Conservation (phyloP, 2,888 invertebrate genomes). For the Dolomedes plantarius region DNA sequence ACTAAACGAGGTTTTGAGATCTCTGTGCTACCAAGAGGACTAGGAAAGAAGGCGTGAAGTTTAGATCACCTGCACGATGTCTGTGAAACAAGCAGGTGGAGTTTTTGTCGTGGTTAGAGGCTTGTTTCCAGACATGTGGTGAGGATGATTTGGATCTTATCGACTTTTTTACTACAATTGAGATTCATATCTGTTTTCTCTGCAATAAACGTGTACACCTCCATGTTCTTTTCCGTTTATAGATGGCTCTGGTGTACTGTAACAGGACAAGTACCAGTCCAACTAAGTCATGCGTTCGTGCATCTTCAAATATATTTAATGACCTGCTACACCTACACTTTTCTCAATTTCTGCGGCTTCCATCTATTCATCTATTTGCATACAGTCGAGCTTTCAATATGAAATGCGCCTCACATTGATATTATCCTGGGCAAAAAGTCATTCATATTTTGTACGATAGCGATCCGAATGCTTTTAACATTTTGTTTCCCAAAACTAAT, state of each 20-base stretch:
- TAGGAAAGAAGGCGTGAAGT: neutral
- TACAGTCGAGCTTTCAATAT: neutral
- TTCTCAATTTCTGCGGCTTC: neutral
- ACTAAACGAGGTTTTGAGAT: neutral
- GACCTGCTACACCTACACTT: neutral
- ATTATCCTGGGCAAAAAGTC: neutral
- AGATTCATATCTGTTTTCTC: neutral
- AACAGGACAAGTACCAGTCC: neutral
- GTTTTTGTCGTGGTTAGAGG: neutral
- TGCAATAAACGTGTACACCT: neutral
- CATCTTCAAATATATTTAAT: neutral
- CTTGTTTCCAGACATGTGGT: neutral
- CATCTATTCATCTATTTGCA: constrained; percentile 1
- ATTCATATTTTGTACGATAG: neutral
- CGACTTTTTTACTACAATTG: neutral
- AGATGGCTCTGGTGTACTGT: neutral
- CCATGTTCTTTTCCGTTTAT: neutral
- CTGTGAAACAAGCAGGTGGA: neutral
- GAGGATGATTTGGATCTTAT: neutral
- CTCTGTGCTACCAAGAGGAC: neutral
- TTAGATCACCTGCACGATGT: neutral
- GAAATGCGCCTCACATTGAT: neutral
- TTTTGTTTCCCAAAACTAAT: neutral
- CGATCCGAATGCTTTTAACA: neutral
- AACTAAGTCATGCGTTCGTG: neutral